Percentiles rank a stretch among this genome's conserved stretches.
These are phyloP conservation scores for Hydrozoanthus gracilis DNA, from an alignment of 92 coral and sea anemone species.

Conservation along the genomic window DNA sequence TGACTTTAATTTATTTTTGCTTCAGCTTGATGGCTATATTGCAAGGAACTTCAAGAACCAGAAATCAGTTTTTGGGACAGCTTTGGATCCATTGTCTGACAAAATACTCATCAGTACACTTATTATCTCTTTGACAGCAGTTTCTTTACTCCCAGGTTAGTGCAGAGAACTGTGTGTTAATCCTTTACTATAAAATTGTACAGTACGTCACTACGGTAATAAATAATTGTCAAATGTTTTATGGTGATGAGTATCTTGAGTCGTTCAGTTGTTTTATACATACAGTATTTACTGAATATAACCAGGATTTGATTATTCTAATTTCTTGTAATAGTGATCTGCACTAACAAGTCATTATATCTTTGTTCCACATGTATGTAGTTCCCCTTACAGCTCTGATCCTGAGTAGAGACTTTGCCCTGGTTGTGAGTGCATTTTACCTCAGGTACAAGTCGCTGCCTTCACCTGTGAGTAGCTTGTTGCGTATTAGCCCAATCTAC, in stretches of 20 bases:
- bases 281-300: too few species aligned
- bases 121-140: constrained; percentile 81
- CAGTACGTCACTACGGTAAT: too few species aligned
- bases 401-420: constrained; percentile 84
- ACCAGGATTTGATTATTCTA: too few species aligned
- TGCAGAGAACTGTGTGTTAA: not conserved
- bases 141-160: constrained; percentile 86
- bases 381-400: constrained; percentile 91
- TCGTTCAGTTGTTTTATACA: too few species aligned
- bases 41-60: constrained; percentile 96
- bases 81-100: constrained; percentile 95
- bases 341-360: not conserved
- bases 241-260: too few species aligned
- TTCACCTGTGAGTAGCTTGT: constrained; percentile 80
- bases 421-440: constrained; percentile 81
- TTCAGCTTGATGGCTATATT: constrained; percentile 94
- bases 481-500: not conserved
- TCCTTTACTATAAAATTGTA: too few species aligned
- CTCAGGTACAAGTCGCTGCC: constrained; percentile 90
- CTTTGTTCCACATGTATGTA: constrained; percentile 14
- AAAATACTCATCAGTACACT: constrained; percentile 86
- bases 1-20: not conserved
- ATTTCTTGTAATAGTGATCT: not conserved
- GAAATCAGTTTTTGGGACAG: constrained; percentile 93
- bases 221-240: too few species aligned